Evolutionary conservation across 2,113 vertebrate species (phyloP), one percentile per base, ranked within the genome.

Genomic region (Bos taurus): DNA sequence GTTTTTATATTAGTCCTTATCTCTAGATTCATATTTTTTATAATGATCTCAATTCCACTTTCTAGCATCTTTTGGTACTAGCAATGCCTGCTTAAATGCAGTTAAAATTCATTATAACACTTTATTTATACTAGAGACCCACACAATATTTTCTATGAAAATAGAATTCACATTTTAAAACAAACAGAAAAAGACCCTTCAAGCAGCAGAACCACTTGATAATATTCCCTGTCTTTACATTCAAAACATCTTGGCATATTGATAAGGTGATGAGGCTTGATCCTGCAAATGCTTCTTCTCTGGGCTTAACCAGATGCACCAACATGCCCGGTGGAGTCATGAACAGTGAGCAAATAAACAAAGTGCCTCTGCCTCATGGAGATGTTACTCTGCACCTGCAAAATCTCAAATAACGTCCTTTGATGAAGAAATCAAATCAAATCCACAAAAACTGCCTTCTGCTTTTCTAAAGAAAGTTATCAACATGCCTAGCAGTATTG

Each of bases 1-100:
- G 82, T 95, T 98, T 98, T 97, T 95, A 95, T 95, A 97, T 96
- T 97, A 94, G 52, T 74, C 48, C 26, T 96, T 97, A 98, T 97
- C 95, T 97, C 86, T 62, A 90, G 87, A 97, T 97, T 50, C 86
- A 91, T 95, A 96, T 95, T 80, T 98, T 94, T 93, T 87, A 88
- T 96, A 98, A 97, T 96, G 92, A 95, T 88, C 87, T 96, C 93
- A 95, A 95, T 97, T 97, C 87, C 23, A 74, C 54, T 91, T 87
- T 57, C 78, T 62, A 59, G 50, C 36, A 67, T 97, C 62, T 93
- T 96, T 90, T 90, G 67, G 86, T 97, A 96, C 11, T 50, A 87
- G 89, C 89, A 81, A 77, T 67, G 59, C 64, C 94, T 90, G 64
- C 54, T 97, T 97, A 96, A 95, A 91, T 62, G 94, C 94, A 84